Evolutionary conservation across 1,140 invertebrate genomes (phyloP).

Genomic region (Triops longicaudatus): DNA sequence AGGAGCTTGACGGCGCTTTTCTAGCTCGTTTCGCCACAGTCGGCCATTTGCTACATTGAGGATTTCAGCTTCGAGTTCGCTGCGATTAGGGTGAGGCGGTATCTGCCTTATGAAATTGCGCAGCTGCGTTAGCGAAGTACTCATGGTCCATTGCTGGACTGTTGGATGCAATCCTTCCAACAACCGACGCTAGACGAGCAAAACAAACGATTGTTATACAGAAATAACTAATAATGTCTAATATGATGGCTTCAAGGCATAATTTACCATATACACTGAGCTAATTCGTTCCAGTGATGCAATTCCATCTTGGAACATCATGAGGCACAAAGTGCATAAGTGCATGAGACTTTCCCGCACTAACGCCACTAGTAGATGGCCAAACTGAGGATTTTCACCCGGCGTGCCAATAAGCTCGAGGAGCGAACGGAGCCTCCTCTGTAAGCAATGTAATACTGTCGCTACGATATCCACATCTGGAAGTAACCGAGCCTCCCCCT

Average conservation of each 20-base stretch:
- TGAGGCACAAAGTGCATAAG: constrained; percentile 37
- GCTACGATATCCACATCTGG: constrained; percentile 40
- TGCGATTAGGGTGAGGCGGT: not conserved
- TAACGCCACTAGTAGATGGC: constrained; percentile 32
- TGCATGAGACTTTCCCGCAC: constrained; percentile 33
- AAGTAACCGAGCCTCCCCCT: constrained; percentile 37
- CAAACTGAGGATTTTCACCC: constrained; percentile 32
- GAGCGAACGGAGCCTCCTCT: constrained; percentile 34
- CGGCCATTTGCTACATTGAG: not conserved
- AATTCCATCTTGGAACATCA: constrained; percentile 39
- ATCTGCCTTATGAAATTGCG: constrained; percentile 25
- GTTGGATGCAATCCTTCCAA: constrained; percentile 30
- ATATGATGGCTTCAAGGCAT: not conserved
- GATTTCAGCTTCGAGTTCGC: not conserved
- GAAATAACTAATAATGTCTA: not conserved
- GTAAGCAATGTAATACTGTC: constrained; percentile 37
- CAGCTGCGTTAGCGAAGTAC: constrained; percentile 29
- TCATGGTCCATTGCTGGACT: constrained; percentile 29
- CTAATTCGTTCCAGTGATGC: constrained; percentile 38
- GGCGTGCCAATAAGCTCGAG: constrained; percentile 35
- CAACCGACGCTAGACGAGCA: constrained; percentile 19
- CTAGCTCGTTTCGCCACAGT: not conserved
- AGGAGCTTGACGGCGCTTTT: not conserved
- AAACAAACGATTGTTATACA: not conserved
- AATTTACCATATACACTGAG: constrained; percentile 39